A percentile compares a stretch with the other conserved stretches of the same genome.
phyloP scores from a whole-genome alignment of 30 jellyfish, hydroid and myxozoan species.

The Aurelia aurita region DNA sequence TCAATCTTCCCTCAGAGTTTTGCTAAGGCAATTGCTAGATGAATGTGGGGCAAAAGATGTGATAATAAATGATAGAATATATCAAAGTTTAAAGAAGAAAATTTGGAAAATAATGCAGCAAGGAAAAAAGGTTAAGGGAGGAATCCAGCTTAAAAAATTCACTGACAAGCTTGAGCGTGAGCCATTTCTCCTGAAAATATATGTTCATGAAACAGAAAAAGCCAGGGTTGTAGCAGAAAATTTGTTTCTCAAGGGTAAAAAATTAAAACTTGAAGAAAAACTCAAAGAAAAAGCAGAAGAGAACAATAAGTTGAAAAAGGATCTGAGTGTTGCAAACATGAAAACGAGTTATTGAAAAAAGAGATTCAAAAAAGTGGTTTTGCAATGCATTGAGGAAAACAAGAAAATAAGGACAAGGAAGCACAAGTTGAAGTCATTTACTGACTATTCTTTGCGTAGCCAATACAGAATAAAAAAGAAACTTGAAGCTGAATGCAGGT shows the following conservation, averaged over 20 bases:
- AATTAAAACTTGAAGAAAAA: neutral
- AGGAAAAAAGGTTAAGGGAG: neutral
- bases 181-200: neutral
- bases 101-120: neutral
- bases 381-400: neutral
- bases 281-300: neutral
- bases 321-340: neutral
- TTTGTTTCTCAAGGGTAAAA: neutral
- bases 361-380: neutral
- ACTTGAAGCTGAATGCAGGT: slow-evolving; percentile 5
- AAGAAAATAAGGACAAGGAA: neutral
- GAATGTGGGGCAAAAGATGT: neutral
- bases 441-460: slow-evolving; percentile 10
- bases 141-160: neutral
- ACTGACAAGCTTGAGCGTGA: neutral
- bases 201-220: neutral
- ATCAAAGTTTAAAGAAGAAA: neutral
- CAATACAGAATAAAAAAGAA: slow-evolving; percentile 7
- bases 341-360: neutral
- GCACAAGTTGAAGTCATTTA: neutral
- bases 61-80: neutral
- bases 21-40: neutral
- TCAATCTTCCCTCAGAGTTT: neutral
- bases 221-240: neutral
- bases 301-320: neutral